Conservation (phyloP, 2,888 invertebrate genomes). For the Cheilosia vulpina region DNA sequence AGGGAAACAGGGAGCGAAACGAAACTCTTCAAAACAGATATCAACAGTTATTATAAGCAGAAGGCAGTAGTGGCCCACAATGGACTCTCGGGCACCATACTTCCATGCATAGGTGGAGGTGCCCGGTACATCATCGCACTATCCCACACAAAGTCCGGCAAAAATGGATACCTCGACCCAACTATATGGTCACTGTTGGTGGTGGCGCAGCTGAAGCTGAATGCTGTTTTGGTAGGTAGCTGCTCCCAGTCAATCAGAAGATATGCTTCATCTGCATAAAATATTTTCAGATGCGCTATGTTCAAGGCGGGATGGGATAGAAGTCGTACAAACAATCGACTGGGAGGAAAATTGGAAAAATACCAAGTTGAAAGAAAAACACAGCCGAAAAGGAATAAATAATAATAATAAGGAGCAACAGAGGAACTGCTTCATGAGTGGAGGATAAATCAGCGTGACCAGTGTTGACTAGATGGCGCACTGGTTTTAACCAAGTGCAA, state of each 20-base stretch:
- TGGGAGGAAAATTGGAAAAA: conserved; percentile 40
- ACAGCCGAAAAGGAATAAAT: neutral
- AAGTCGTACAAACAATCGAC: conserved; percentile 39
- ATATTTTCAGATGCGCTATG: conserved; percentile 53
- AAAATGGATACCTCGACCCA: neutral
- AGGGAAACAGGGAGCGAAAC: neutral
- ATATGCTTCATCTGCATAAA: conserved; percentile 60
- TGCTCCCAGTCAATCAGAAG: conserved; percentile 70
- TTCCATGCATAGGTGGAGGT: neutral
- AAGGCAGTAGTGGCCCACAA: conserved; percentile 34
- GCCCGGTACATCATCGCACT: conserved; percentile 25
- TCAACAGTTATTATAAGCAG: conserved; percentile 69
- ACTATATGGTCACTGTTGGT: conserved; percentile 46
- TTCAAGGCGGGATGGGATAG: conserved; percentile 21
- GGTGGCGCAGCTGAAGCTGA: neutral
- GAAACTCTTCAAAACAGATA: conserved; percentile 62
- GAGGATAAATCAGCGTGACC: neutral
- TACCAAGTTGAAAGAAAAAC: conserved; percentile 4
- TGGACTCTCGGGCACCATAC: conserved; percentile 13
- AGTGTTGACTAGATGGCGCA: conserved; percentile 30
- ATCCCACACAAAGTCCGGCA: conserved; percentile 53
- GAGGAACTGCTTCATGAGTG: conserved; percentile 7
- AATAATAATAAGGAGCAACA: neutral
- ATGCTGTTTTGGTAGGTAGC: conserved; percentile 27
- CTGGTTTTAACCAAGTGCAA: too few relatives aligned